phyloP scores from a whole-genome alignment of 2,888 invertebrate genomes.

The Theretra japonica region DNA sequence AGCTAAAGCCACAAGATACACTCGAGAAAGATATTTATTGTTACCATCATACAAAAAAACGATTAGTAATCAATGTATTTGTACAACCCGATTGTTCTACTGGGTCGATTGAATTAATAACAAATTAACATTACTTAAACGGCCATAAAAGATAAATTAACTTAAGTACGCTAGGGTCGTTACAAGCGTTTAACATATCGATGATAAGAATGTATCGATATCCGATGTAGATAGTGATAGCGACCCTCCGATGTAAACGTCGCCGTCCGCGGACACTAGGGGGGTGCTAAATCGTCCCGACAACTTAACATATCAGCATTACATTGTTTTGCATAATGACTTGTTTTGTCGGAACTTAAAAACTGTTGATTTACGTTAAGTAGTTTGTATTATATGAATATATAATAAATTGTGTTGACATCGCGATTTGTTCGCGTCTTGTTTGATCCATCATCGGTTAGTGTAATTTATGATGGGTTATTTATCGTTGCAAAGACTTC shows the following conservation, averaged over 20 bases:
- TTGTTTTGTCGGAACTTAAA: slow-evolving; percentile 30
- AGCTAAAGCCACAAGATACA: too few species aligned
- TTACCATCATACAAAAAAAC: too few species aligned
- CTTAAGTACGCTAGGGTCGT: slow-evolving; percentile 43
- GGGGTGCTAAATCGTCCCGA: slow-evolving; percentile 80
- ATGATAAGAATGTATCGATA: slow-evolving; percentile 68
- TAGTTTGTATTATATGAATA: background rate
- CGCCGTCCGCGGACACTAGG: slow-evolving; percentile 61
- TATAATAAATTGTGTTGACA: background rate
- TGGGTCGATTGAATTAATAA: slow-evolving; percentile 5
- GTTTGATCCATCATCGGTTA: background rate
- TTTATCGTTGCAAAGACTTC: background rate
- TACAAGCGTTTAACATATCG: slow-evolving; percentile 58
- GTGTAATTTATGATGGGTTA: background rate
- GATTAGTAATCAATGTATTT: too few species aligned
- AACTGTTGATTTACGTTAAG: slow-evolving; percentile 16
- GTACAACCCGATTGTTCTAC: too few species aligned
- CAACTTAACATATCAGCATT: slow-evolving; percentile 77
- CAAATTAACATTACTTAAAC: slow-evolving; percentile 22
- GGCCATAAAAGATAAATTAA: slow-evolving; percentile 31
- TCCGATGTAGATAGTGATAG: slow-evolving; percentile 64
- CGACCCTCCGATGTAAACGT: slow-evolving; percentile 61
- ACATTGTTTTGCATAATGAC: slow-evolving; percentile 75
- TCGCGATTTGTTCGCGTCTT: slow-evolving; percentile 1
- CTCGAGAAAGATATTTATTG: too few species aligned